A percentile compares a stretch with the other conserved stretches of the same genome.
Evolutionary conservation across 2,113 vertebrate species (phyloP).

Genomic region (Hippolais icterina): DNA sequence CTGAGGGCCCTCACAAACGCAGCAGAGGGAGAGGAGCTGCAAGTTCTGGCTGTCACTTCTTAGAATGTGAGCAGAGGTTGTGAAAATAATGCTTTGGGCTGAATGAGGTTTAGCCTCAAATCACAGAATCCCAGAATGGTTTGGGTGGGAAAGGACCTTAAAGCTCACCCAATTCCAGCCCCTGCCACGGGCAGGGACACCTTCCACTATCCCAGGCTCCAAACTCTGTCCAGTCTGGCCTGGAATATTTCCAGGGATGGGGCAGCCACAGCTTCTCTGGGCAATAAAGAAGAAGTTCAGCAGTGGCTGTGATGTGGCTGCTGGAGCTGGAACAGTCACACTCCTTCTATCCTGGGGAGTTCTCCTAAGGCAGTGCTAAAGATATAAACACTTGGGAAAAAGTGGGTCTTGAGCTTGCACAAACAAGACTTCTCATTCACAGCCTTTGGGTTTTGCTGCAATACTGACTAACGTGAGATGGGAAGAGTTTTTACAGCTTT

Average conservation of each 20-base stretch:
- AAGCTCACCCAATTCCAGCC: fast-evolving
- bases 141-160: background rate
- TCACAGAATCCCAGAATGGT: background rate
- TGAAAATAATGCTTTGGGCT: background rate
- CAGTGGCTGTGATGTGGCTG: background rate
- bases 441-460: background rate
- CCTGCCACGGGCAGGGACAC: background rate
- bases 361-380: background rate
- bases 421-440: background rate
- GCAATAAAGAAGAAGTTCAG: background rate
- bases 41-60: background rate
- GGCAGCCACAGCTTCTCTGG: background rate
- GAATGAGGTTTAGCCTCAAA: background rate
- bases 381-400: background rate
- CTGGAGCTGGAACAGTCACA: background rate
- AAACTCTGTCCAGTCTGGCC: background rate
- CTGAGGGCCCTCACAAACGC: fast-evolving
- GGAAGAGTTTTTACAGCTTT: background rate
- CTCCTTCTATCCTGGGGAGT: background rate
- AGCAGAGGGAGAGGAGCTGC: background rate
- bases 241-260: background rate
- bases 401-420: background rate
- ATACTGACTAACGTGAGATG: fast-evolving
- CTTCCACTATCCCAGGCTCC: background rate
- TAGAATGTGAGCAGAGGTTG: background rate